These are phyloP conservation scores for Watsonalla cultraria DNA, from an alignment of 2,888 invertebrate genomes.

Conservation along the genomic window DNA sequence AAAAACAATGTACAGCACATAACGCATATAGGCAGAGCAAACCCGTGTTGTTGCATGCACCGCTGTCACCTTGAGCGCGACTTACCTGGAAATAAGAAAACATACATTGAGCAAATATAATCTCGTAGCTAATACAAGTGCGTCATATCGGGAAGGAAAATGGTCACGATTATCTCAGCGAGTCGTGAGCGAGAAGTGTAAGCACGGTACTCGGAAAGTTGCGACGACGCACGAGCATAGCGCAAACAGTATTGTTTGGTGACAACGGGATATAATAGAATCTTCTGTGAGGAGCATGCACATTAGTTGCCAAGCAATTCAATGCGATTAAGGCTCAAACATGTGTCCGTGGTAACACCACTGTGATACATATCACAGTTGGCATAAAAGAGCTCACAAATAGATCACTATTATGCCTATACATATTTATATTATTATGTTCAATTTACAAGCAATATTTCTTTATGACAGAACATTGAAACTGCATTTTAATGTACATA, in stretches of 20 bases:
- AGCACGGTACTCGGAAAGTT: background rate
- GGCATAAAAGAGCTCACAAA: too few species aligned
- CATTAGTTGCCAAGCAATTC: background rate
- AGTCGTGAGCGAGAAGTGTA: background rate
- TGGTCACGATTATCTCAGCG: background rate
- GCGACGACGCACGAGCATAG: background rate
- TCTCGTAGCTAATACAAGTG: background rate
- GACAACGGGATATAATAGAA: background rate
- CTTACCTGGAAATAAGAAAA: conserved; percentile 1
- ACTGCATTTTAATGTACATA: too few species aligned
- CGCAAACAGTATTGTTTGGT: background rate
- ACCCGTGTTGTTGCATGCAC: background rate
- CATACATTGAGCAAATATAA: background rate
- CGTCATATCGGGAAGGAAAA: background rate
- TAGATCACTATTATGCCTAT: too few species aligned
- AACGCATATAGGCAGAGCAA: too few species aligned
- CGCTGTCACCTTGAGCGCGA: background rate
- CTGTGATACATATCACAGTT: too few species aligned
- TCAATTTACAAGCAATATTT: too few species aligned
- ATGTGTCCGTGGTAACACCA: too few species aligned
- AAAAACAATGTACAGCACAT: background rate
- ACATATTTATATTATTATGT: too few species aligned
- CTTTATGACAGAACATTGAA: too few species aligned
- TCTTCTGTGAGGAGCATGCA: background rate
- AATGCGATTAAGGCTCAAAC: too few species aligned